Percentiles rank a stretch among this genome's conserved stretches.
phyloP scores from a whole-genome alignment of 1,140 invertebrate species.

The Drosophila lacertosa region DNA sequence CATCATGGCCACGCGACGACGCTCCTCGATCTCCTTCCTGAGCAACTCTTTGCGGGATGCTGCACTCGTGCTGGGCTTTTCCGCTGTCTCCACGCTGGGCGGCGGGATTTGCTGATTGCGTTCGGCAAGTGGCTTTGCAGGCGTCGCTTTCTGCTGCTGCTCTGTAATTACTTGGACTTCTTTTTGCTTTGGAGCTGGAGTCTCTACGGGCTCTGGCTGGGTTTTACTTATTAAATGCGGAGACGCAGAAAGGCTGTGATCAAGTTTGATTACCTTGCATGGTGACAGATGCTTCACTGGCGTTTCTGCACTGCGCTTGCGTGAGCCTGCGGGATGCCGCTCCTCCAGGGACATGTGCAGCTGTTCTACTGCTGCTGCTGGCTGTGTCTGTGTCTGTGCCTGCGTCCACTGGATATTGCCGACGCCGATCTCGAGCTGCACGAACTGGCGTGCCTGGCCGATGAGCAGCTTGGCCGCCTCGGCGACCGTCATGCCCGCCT shows the following conservation, averaged over 20 bases:
- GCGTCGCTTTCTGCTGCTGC: background rate
- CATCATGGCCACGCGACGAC: conserved; percentile 45
- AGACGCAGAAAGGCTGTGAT: background rate
- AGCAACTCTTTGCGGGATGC: conserved; percentile 39
- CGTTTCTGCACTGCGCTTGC: conserved; percentile 15
- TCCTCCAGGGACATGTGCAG: conserved; percentile 58
- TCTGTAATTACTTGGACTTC: too few species aligned
- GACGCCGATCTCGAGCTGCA: conserved; percentile 87
- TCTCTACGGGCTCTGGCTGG: background rate
- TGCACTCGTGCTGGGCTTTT: conserved; percentile 57
- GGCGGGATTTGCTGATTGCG: background rate
- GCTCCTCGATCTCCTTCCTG: conserved; percentile 51
- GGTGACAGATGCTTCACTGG: background rate
- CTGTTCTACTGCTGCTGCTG: background rate
- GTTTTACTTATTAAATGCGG: background rate
- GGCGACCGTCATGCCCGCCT: conserved; percentile 90
- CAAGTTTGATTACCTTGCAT: conserved; percentile 24
- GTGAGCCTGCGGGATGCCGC: background rate
- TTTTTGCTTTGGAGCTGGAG: background rate
- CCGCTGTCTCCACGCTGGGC: background rate
- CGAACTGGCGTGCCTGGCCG: conserved; percentile 90
- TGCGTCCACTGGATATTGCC: conserved; percentile 86
- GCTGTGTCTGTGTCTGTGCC: background rate
- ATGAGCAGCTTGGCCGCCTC: conserved; percentile 93
- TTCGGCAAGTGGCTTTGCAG: conserved; percentile 5